Conservation (phyloP, 2,888 invertebrate genomes). For the Aphodius sticticus region DNA sequence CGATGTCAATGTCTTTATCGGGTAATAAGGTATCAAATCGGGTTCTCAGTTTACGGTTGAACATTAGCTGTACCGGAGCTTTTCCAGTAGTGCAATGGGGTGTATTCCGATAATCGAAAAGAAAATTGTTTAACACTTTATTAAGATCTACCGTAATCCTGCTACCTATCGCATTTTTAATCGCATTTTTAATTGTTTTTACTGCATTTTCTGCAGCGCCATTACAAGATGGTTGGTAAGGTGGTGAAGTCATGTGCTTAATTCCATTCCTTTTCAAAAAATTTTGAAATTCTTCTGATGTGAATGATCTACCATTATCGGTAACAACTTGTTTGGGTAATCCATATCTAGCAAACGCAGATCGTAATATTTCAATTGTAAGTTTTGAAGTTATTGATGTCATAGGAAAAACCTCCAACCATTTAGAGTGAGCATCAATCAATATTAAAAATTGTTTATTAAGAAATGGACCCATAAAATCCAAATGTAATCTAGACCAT, state of each 20-base stretch:
- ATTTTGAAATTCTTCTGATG: slow-evolving; percentile 12
- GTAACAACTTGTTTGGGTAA: slow-evolving; percentile 11
- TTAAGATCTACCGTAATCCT: background rate
- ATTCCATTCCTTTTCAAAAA: slow-evolving; percentile 27
- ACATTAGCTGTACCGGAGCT: slow-evolving; percentile 27
- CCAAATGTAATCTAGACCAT: slow-evolving; percentile 15
- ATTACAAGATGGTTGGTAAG: slow-evolving; percentile 8
- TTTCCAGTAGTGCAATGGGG: slow-evolving; percentile 33
- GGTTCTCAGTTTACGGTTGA: slow-evolving; percentile 26
- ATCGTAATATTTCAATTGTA: slow-evolving; percentile 6
- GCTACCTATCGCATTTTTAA: background rate
- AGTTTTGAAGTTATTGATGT: slow-evolving; percentile 9
- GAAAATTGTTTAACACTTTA: slow-evolving; percentile 23
- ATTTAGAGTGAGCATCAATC: slow-evolving; percentile 25
- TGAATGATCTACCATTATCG: slow-evolving; percentile 11
- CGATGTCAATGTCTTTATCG: slow-evolving; percentile 23
- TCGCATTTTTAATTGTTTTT: no score
- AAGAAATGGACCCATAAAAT: slow-evolving; percentile 24
- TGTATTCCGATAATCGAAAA: slow-evolving; percentile 19
- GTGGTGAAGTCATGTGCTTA: slow-evolving; percentile 13
- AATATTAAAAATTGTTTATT: slow-evolving; percentile 23
- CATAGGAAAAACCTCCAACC: slow-evolving; percentile 11
- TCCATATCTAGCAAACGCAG: slow-evolving; percentile 16
- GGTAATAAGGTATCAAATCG: slow-evolving; percentile 11
- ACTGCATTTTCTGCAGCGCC: no score